Evolutionary conservation across 2,888 invertebrate genomes (phyloP), one percentile per base, ranked within the genome.

Genomic region (Fragum whitleyi): DNA sequence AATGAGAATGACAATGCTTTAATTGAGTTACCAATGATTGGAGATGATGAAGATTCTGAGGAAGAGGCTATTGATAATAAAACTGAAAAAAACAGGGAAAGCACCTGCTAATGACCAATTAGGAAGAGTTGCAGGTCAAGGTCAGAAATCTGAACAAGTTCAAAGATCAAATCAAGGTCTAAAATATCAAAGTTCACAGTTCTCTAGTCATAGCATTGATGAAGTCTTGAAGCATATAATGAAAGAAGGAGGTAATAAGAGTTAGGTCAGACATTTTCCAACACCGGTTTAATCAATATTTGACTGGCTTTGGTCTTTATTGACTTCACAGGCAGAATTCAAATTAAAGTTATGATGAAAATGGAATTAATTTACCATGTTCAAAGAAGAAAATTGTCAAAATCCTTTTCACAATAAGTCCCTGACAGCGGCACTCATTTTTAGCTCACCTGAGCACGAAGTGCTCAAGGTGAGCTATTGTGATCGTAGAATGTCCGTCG

Each of bases 1-100:
- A 77, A 71, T 23, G 79, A 70, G 23, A 65, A 57, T 23, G n/a
- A 26, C 1, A 65, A 65, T 42, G 65, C 65, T 16, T 19, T 65
- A 16, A 42, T 23, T 39, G 42, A 65, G 9, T 1, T 65, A 42
- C 65, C 65, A n/a, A 65, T 65, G 65, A 65, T 65, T 23, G 65
- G 65, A 14, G 65, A 65, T 26, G 65, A 65, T 42, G 65, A 65
- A 65, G 65, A 65, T 21, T 39, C 23, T 21, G 65, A 65, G 2
- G 65, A 65, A 16, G 65, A 65, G 26, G n/a, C 9, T 19, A n/a
- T 2, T 26, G n/a, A 61, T 3, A 32, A 14, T 61, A 28, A 32
- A 32, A n/a, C 11, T 61, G 32, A 29, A 11, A 19, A 61, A 61
- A 61, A 32, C 6, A 16, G 19, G 19, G 2, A 29, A 61, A 29